phyloP scores from a whole-genome alignment of 2,888 invertebrate genomes.

The Limnephilus lunatus region DNA sequence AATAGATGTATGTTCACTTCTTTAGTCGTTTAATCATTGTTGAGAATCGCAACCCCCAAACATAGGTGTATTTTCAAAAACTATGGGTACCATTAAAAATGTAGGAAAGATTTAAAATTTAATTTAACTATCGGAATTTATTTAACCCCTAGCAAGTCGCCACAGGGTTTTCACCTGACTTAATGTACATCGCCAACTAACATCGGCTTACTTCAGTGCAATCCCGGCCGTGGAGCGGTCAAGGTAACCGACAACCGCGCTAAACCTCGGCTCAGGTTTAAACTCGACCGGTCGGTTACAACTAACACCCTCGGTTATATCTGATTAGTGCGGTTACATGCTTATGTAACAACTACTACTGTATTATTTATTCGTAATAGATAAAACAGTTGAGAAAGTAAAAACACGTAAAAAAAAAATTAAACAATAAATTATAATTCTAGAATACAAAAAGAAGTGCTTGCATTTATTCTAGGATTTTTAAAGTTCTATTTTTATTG shows the following conservation, averaged over 20 bases:
- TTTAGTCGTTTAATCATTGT: too few species aligned
- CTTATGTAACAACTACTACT: background rate
- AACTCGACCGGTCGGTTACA: background rate
- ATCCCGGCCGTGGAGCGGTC: background rate
- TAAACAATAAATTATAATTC: too few species aligned
- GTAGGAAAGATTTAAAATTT: too few species aligned
- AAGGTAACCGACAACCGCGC: background rate
- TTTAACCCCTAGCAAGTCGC: background rate
- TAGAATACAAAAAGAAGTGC: background rate
- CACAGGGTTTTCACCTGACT: background rate
- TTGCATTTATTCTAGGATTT: background rate
- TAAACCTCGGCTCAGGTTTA: background rate
- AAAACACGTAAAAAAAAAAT: too few species aligned
- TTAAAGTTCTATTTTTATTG: background rate
- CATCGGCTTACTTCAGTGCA: background rate
- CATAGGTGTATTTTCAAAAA: too few species aligned
- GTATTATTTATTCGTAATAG: too few species aligned
- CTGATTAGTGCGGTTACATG: background rate
- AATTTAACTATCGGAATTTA: background rate
- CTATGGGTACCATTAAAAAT: too few species aligned
- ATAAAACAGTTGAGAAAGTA: too few species aligned
- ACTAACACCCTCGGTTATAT: background rate
- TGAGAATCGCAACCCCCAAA: too few species aligned
- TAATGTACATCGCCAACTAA: constrained; percentile 2
- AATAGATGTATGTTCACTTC: too few species aligned